These are phyloP conservation scores for Etheostoma cragini DNA, from an alignment of 2,113 vertebrate genomes.

Conservation along the genomic window DNA sequence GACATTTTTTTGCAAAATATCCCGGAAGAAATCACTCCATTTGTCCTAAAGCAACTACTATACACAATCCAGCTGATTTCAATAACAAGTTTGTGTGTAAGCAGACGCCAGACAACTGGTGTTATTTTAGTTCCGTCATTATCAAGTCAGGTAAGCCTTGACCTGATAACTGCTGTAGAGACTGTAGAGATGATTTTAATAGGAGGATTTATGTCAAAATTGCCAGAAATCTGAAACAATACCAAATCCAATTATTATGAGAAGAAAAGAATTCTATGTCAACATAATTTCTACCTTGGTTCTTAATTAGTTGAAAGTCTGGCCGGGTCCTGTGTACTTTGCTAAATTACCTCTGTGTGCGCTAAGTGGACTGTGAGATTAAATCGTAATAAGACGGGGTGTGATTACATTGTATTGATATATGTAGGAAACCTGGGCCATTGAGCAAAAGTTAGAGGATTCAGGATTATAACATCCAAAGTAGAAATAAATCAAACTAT, in stretches of 20 bases:
- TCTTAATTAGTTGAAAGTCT: constrained; percentile 32
- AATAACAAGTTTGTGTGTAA: neutral
- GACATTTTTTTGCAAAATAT: neutral
- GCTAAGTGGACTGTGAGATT: constrained; percentile 50
- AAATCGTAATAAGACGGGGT: constrained; percentile 49
- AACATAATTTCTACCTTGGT: neutral
- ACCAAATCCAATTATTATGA: constrained; percentile 10
- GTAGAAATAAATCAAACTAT: neutral
- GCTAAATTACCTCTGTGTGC: constrained; percentile 45
- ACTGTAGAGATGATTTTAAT: neutral
- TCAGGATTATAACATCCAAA: neutral
- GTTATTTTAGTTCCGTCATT: neutral
- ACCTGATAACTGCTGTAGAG: neutral
- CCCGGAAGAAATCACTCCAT: neutral
- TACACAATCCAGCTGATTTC: neutral
- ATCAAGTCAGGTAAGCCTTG: neutral
- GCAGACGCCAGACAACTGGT: neutral
- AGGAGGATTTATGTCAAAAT: neutral
- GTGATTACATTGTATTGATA: constrained; percentile 56
- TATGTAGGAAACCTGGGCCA: constrained; percentile 7
- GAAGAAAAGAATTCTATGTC: neutral
- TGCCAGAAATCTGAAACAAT: neutral
- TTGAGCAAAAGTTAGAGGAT: constrained; percentile 2
- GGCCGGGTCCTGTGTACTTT: constrained; percentile 33
- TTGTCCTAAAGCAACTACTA: no score